Evolutionary conservation across 2,888 invertebrate species (phyloP).

Genomic region (Drosophila melanosoma): DNA sequence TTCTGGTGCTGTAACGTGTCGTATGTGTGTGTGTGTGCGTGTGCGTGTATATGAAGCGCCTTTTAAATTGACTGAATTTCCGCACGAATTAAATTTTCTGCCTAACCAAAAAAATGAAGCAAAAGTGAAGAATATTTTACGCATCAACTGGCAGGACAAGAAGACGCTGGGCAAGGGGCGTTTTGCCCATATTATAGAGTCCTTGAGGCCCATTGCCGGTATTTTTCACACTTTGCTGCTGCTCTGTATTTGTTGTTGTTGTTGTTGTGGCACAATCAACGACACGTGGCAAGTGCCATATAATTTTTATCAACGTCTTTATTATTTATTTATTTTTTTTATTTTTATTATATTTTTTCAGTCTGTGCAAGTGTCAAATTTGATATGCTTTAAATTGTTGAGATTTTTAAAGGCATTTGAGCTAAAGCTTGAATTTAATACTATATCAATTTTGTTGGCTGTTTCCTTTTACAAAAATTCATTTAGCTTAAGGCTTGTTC

Average conservation of each 20-base stretch:
- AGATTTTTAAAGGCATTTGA: slow-evolving; percentile 16
- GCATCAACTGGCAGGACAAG: slow-evolving; percentile 66
- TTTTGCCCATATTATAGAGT: slow-evolving; percentile 71
- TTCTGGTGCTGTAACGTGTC: slow-evolving; percentile 9
- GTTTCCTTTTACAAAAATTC: slow-evolving; percentile 22
- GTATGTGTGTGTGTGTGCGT: slow-evolving; percentile 1
- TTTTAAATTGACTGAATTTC: slow-evolving; percentile 79
- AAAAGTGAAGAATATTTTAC: slow-evolving; percentile 69
- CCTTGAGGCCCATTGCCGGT: slow-evolving; percentile 64
- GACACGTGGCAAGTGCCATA: slow-evolving; percentile 78
- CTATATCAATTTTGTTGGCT: slow-evolving; percentile 12
- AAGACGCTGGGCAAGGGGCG: slow-evolving; percentile 47
- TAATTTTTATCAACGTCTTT: slow-evolving; percentile 68
- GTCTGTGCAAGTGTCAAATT: slow-evolving; percentile 48
- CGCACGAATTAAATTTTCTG: slow-evolving; percentile 78
- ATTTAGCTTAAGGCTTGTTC: slow-evolving; percentile 53
- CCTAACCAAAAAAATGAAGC: slow-evolving; percentile 19
- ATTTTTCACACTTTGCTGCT: slow-evolving; percentile 73
- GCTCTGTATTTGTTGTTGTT: slow-evolving; percentile 14
- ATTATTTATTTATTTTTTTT: slow-evolving; percentile 16
- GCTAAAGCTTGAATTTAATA: slow-evolving; percentile 3
- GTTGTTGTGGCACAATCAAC: slow-evolving; percentile 63
- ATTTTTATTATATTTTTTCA: slow-evolving; percentile 13
- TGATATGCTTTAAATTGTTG: slow-evolving; percentile 32
- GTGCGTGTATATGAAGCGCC: slow-evolving; percentile 12